These are phyloP conservation scores for Hylyphantes graminicola DNA, from an alignment of 1,140 invertebrate species.

Conservation along the genomic window DNA sequence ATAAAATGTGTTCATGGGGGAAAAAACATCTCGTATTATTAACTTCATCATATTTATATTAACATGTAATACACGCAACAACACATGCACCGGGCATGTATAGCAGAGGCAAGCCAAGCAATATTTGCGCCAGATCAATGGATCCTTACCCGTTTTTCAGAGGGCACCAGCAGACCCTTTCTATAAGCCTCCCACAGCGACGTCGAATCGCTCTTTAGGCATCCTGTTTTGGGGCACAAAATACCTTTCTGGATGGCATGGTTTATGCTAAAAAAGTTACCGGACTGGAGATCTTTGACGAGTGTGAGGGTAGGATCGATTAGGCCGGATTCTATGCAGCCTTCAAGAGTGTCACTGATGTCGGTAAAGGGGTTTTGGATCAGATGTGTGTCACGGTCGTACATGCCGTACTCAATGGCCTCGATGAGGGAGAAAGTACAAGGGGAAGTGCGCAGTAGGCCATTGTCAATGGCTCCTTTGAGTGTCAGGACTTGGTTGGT, in stretches of 20 bases:
- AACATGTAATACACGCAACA: constrained; percentile 14
- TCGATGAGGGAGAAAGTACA: constrained; percentile 68
- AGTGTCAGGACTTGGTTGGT: constrained; percentile 80
- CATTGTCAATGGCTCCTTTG: constrained; percentile 84
- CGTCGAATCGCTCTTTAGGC: constrained; percentile 70
- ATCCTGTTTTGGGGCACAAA: constrained; percentile 81
- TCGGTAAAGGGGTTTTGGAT: constrained; percentile 78
- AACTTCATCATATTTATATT: constrained; percentile 10
- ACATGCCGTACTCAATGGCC: constrained; percentile 71
- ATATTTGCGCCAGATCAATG: constrained; percentile 48
- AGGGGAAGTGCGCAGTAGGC: constrained; percentile 84
- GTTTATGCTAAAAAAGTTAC: constrained; percentile 73
- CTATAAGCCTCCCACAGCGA: constrained; percentile 89
- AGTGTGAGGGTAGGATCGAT: constrained; percentile 79
- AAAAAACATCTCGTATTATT: background rate
- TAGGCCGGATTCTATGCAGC: constrained; percentile 81
- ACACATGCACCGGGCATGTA: constrained; percentile 56
- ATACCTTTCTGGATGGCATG: constrained; percentile 80
- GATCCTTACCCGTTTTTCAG: constrained; percentile 88
- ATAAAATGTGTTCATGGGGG: too few species aligned
- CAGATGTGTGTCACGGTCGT: constrained; percentile 75
- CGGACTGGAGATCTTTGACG: constrained; percentile 75
- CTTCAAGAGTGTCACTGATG: constrained; percentile 76
- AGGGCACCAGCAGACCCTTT: constrained; percentile 86
- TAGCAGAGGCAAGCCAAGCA: constrained; percentile 60